These are phyloP conservation scores for Patella pellucida DNA, from an alignment of 2,888 invertebrate genomes.

Conservation along the genomic window DNA sequence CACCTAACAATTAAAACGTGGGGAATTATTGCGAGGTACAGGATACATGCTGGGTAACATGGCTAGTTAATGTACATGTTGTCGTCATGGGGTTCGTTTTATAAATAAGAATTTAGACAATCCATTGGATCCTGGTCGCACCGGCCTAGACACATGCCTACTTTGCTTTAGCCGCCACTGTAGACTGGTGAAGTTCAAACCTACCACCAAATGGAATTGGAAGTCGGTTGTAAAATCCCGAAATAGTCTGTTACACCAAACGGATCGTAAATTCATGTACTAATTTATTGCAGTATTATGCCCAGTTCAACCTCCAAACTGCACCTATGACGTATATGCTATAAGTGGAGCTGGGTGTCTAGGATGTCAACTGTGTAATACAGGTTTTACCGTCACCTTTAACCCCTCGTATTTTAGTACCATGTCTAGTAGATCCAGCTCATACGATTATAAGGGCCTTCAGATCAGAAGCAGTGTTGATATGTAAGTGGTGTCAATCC, in stretches of 20 bases:
- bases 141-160: no score
- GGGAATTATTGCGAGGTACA: no score
- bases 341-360: conserved; percentile 24
- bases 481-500: neutral
- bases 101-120: no score
- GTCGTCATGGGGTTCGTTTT: no score
- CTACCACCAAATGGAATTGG: no score
- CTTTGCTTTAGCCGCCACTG: no score
- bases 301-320: conserved; percentile 23
- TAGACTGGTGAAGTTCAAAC: no score
- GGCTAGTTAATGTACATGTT: no score
- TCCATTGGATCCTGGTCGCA: no score
- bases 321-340: conserved; percentile 26
- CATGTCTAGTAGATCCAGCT: neutral
- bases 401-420: conserved; percentile 18
- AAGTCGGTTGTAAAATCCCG: no score
- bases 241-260: neutral
- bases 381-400: conserved; percentile 25
- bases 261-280: neutral
- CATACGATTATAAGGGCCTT: neutral
- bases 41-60: no score
- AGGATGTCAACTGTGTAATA: conserved; percentile 30
- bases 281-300: conserved; percentile 20
- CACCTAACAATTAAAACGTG: no score
- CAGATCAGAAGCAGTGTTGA: neutral